Evolutionary conservation across 2,888 invertebrate genomes (phyloP).

Genomic region (Eledone cirrhosa): DNA sequence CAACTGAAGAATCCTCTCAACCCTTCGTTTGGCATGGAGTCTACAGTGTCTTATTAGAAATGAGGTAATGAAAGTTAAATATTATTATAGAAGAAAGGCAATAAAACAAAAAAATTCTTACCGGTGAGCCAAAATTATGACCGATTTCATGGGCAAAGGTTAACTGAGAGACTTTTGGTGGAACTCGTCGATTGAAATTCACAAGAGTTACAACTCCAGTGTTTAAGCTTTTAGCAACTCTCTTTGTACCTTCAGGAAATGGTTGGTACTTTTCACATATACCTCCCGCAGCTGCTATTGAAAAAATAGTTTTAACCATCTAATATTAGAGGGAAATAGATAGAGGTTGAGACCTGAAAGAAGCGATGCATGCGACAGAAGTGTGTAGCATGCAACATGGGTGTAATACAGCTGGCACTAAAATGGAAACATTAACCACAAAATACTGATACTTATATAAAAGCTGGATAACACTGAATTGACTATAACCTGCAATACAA

Average conservation of each 20-base stretch:
- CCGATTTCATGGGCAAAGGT: conserved; percentile 99
- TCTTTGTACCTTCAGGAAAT: conserved; percentile 87
- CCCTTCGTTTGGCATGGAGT: too few relatives aligned
- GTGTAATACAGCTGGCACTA: too few relatives aligned
- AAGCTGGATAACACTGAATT: too few relatives aligned
- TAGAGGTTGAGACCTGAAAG: conserved; percentile 4
- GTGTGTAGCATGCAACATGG: too few relatives aligned
- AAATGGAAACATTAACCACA: too few relatives aligned
- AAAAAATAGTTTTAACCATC: neutral
- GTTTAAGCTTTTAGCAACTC: conserved; percentile 92
- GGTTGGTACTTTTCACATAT: conserved; percentile 97
- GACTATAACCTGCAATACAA: too few relatives aligned
- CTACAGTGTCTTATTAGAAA: too few relatives aligned
- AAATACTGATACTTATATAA: too few relatives aligned
- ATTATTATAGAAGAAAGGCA: too few relatives aligned
- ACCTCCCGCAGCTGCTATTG: conserved; percentile 91
- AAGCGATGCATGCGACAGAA: too few relatives aligned
- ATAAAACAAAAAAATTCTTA: conserved; percentile 37
- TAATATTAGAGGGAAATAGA: neutral
- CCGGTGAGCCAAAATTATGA: conserved; percentile 88
- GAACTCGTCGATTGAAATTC: conserved; percentile 96
- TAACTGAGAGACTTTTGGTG: conserved; percentile 95
- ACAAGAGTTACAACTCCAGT: conserved; percentile 99
- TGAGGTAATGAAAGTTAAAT: too few relatives aligned
- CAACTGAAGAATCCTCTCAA: too few relatives aligned